These are phyloP conservation scores for Itoplectis maculator DNA, from an alignment of 2,888 invertebrate species.

Conservation along the genomic window DNA sequence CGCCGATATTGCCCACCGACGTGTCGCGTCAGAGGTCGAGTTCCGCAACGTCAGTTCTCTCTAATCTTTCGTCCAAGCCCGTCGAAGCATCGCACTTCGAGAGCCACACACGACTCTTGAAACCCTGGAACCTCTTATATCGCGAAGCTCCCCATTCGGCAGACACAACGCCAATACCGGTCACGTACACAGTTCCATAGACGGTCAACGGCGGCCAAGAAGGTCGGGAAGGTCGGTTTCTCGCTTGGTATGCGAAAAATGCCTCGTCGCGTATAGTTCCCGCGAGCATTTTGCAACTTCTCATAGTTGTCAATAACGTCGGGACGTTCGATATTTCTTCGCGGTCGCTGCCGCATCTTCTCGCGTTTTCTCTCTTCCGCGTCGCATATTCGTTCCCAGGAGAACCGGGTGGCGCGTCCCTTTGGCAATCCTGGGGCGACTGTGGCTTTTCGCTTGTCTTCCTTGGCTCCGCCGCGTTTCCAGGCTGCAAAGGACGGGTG, in stretches of 20 bases:
- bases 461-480: background rate
- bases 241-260: slow-evolving; percentile 31
- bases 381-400: slow-evolving; percentile 51
- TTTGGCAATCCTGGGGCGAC: slow-evolving; percentile 20
- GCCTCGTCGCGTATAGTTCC: slow-evolving; percentile 9
- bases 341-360: background rate
- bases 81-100: background rate
- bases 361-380: background rate
- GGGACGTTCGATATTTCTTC: slow-evolving; percentile 49
- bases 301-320: slow-evolving; percentile 47
- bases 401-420: slow-evolving; percentile 34
- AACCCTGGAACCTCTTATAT: background rate
- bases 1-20: background rate
- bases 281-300: slow-evolving; percentile 41
- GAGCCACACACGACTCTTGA: background rate
- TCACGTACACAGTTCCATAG: background rate
- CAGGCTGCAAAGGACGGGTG: background rate
- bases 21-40: background rate
- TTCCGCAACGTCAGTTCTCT: background rate
- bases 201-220: too few relatives aligned
- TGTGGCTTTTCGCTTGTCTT: background rate
- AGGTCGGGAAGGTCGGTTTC: slow-evolving; percentile 14
- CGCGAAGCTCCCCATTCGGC: background rate
- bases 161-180: background rate
- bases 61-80: background rate